Conservation (phyloP, 2,797 vertebrate genomes). For the Epinephelus coioides region DNA sequence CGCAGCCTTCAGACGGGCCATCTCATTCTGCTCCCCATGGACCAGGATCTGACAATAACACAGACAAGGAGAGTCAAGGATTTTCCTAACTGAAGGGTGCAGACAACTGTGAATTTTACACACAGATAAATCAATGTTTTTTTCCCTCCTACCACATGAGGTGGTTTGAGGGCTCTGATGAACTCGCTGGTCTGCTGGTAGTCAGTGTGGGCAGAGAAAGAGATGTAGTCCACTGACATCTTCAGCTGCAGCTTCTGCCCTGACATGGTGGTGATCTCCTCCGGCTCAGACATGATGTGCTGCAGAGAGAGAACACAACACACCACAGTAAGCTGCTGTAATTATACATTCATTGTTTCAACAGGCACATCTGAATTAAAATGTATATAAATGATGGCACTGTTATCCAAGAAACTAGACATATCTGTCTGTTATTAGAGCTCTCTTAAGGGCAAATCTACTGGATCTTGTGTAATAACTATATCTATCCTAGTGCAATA, state of each 20-base stretch:
- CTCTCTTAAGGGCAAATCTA: too few relatives aligned
- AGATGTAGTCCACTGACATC: constrained; percentile 99
- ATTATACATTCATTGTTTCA: background rate
- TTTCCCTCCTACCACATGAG: constrained; percentile 90
- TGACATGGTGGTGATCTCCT: constrained; percentile 98
- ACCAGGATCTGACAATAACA: constrained; percentile 90
- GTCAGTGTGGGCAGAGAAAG: constrained; percentile 98
- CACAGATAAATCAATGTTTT: background rate
- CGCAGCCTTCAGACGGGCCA: constrained; percentile 96
- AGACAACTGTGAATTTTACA: background rate
- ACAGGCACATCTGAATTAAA: background rate
- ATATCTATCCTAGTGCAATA: too few relatives aligned
- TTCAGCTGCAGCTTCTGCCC: constrained; percentile 97
- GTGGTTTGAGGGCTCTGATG: constrained; percentile 95
- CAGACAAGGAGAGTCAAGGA: background rate
- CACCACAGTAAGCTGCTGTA: background rate
- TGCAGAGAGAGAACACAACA: constrained; percentile 61
- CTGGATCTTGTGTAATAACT: too few relatives aligned
- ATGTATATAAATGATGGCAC: background rate
- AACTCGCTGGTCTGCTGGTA: constrained; percentile 99
- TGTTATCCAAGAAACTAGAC: background rate
- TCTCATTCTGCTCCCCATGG: constrained; percentile 97
- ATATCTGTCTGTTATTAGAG: too few relatives aligned
- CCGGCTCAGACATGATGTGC: constrained; percentile 99
- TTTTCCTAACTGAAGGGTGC: background rate